These are phyloP conservation scores for Chascanopsetta lugubris DNA, from an alignment of 2,113 vertebrate species.

Conservation along the genomic window DNA sequence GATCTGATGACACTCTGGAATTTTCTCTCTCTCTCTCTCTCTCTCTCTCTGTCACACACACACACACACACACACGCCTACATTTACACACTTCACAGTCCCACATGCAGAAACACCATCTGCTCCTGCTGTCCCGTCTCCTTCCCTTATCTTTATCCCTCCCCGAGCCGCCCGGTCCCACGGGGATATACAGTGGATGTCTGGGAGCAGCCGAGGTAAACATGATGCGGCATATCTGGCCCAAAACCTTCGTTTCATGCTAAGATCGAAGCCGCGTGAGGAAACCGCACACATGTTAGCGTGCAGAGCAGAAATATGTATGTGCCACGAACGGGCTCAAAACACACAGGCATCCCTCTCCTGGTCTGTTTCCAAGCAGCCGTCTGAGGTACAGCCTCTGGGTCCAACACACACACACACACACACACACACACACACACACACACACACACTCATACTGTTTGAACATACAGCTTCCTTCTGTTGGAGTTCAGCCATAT, in stretches of 20 bases:
- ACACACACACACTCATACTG: slow-evolving; percentile 3
- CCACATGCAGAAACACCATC: slow-evolving; percentile 63
- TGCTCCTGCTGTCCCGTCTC: slow-evolving; percentile 38
- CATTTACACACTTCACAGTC: not conserved
- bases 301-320: slow-evolving; percentile 14
- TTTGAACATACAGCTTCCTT: slow-evolving; percentile 33
- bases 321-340: not conserved
- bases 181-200: not conserved
- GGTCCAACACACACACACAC: slow-evolving; percentile 22
- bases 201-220: not conserved
- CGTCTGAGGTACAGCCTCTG: slow-evolving; percentile 49
- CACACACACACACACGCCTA: not conserved
- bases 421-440: slow-evolving; percentile 8
- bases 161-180: slow-evolving; percentile 19
- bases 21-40: too few species aligned
- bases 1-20: slow-evolving; percentile 44
- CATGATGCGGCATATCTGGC: too few species aligned
- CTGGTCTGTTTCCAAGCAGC: slow-evolving; percentile 43
- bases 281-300: not conserved
- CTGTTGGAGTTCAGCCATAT: slow-evolving; percentile 41
- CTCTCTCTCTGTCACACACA: not conserved
- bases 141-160: slow-evolving; percentile 19
- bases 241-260: not conserved
- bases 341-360: slow-evolving; percentile 12
- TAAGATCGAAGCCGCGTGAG: not conserved